These are phyloP conservation scores for Leptopilina boulardi DNA, from an alignment of 1,140 invertebrate genomes.

Conservation along the genomic window DNA sequence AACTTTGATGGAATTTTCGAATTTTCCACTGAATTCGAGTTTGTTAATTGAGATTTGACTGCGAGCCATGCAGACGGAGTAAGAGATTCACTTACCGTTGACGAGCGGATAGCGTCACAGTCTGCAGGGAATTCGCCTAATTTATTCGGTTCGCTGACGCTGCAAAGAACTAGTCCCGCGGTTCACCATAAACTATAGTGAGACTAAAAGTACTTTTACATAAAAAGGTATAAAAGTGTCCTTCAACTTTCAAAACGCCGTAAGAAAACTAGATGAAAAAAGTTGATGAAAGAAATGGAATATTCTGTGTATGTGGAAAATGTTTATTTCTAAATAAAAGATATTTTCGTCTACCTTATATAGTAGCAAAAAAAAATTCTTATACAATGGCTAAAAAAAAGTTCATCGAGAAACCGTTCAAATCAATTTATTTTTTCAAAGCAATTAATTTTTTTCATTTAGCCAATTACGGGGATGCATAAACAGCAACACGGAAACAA, in stretches of 20 bases:
- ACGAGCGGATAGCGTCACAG: slow-evolving; percentile 2
- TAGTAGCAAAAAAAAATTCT: too few relatives aligned
- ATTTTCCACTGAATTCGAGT: slow-evolving; percentile 12
- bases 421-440: neutral
- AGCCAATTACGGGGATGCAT: neutral
- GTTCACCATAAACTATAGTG: neutral
- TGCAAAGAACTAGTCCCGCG: slow-evolving; percentile 1
- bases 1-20: neutral
- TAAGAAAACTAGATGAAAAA: neutral
- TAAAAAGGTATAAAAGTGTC: slow-evolving; percentile 24
- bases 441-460: neutral
- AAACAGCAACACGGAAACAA: neutral
- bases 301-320: neutral
- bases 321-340: neutral
- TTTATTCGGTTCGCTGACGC: slow-evolving; percentile 7
- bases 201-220: slow-evolving; percentile 3
- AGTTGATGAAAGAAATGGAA: neutral
- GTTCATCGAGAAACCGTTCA: neutral
- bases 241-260: slow-evolving; percentile 10
- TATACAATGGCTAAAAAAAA: neutral
- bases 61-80: neutral
- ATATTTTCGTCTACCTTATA: neutral
- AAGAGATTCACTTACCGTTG: slow-evolving; percentile 16
- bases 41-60: slow-evolving; percentile 30
- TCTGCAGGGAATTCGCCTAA: slow-evolving; percentile 20